Conservation (phyloP, 2,113 vertebrate species). For the Halichoeres trimaculatus region DNA sequence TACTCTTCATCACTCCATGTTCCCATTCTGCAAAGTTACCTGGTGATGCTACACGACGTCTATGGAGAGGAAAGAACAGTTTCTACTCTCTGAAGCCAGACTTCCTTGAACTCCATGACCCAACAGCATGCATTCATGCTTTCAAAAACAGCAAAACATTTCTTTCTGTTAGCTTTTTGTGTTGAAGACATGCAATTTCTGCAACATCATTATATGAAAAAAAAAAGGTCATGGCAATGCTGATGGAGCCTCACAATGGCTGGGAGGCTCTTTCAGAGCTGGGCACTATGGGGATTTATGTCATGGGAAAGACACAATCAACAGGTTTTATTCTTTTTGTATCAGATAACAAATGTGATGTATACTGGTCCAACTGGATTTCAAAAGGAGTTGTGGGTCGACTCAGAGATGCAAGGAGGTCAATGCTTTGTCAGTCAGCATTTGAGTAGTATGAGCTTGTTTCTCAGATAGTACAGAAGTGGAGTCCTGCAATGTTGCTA, state of each 20-base stretch:
- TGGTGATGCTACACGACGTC: neutral
- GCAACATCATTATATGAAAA: neutral
- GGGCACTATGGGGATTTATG: neutral
- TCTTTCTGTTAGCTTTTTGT: neutral
- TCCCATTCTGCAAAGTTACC: neutral
- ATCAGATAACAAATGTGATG: too few relatives aligned
- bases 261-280: too few relatives aligned
- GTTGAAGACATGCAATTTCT: neutral
- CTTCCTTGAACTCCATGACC: neutral
- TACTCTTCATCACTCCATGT: neutral
- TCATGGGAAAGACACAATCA: neutral
- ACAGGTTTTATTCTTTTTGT: neutral
- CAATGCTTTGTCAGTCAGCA: too few relatives aligned
- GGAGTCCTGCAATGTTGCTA: too few relatives aligned
- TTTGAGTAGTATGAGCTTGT: too few relatives aligned
- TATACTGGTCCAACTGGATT: too few relatives aligned
- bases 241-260: neutral
- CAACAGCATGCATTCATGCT: neutral
- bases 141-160: neutral
- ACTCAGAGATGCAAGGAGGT: too few relatives aligned
- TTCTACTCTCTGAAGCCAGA: neutral
- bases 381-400: too few relatives aligned
- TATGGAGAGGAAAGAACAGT: neutral
- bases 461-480: too few relatives aligned
- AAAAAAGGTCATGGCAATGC: neutral